phyloP scores from a whole-genome alignment of 2,797 vertebrate species.

The Lithobates sylvaticus region DNA sequence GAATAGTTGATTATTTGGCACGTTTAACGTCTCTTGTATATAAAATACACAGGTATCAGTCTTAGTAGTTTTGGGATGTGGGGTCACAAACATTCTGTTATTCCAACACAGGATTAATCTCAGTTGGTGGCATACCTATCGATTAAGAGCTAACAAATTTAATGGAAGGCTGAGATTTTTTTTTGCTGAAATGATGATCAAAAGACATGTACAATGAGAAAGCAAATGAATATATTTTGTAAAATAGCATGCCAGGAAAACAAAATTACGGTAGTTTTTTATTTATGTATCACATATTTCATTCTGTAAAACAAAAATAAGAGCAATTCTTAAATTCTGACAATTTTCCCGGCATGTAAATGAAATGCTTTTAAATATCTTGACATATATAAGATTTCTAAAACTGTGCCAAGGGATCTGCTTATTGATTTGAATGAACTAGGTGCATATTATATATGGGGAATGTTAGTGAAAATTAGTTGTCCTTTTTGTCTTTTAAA shows the following conservation, averaged over 20 bases:
- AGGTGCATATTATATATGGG: conserved; percentile 38
- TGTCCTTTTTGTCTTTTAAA: conserved; percentile 49
- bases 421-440: conserved; percentile 40
- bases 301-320: neutral
- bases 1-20: no score
- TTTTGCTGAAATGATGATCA: no score
- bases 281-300: neutral
- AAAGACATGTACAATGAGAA: no score
- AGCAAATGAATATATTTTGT: no score
- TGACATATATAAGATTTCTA: neutral
- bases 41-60: no score
- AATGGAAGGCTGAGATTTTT: no score
- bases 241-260: neutral
- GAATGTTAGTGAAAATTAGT: conserved; percentile 24
- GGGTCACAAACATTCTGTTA: no score
- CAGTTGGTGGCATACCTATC: no score
- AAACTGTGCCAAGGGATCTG: neutral
- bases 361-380: neutral
- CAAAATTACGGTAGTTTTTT: neutral
- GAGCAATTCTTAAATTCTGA: neutral
- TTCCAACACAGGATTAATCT: no score
- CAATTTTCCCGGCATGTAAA: neutral
- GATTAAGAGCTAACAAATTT: no score
- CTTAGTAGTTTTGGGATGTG: no score
- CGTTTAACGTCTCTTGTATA: no score